Conservation (phyloP, 2,888 invertebrate genomes). For the Pandemis cinnamomeana region DNA sequence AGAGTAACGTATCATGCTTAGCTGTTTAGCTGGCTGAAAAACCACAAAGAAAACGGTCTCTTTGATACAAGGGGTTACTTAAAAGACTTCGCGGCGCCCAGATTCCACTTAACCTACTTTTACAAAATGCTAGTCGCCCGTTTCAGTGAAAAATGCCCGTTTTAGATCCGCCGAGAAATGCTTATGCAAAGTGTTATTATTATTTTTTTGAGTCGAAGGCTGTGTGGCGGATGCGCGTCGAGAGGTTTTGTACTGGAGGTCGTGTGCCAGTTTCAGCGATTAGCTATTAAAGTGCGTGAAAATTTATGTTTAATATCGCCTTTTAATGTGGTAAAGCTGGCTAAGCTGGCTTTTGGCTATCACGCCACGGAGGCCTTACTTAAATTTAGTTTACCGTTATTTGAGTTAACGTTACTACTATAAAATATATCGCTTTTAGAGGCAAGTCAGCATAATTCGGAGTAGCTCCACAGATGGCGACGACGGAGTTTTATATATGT, state of each 20-base stretch:
- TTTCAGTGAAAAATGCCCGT: conserved; percentile 67
- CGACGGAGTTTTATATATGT: too few relatives aligned
- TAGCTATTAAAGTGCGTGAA: neutral
- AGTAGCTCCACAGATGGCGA: too few relatives aligned
- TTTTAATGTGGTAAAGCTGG: too few relatives aligned
- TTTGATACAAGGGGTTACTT: conserved; percentile 15
- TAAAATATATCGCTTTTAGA: too few relatives aligned
- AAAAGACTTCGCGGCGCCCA: conserved; percentile 27
- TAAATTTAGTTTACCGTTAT: too few relatives aligned
- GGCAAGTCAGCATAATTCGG: too few relatives aligned
- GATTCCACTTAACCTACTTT: conserved; percentile 59
- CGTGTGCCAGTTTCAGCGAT: conserved; percentile 54
- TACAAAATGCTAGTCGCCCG: conserved; percentile 55
- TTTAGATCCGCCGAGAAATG: conserved; percentile 69
- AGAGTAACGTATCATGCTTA: neutral
- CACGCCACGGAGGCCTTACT: too few relatives aligned
- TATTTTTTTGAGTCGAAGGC: conserved; percentile 60
- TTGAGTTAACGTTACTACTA: too few relatives aligned
- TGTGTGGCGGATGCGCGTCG: conserved; percentile 52
- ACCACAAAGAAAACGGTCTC: conserved; percentile 29
- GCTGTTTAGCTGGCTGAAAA: conserved; percentile 3
- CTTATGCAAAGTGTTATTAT: conserved; percentile 83
- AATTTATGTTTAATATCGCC: too few relatives aligned
- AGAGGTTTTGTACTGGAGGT: conserved; percentile 37
- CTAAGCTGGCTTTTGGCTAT: too few relatives aligned